Percentiles rank a stretch among this genome's conserved stretches.
Evolutionary conservation across 2,888 invertebrate genomes (phyloP).

Genomic region (Diachrysia chrysitis): DNA sequence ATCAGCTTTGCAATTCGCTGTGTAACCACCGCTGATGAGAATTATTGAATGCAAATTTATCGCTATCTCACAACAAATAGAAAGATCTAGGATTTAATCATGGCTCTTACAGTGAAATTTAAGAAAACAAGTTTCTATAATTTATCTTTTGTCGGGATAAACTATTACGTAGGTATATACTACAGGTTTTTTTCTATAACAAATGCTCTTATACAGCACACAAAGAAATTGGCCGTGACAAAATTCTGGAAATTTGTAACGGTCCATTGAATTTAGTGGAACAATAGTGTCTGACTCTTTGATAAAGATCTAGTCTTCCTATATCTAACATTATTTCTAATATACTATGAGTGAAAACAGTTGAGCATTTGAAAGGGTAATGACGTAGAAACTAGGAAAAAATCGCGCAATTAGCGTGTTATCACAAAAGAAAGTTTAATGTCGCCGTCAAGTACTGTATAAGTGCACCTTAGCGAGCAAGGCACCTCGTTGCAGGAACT

Average conservation of each 20-base stretch:
- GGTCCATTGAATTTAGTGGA: conserved; percentile 68
- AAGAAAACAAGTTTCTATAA: neutral
- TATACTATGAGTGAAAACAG: conserved; percentile 35
- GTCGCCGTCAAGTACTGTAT: conserved; percentile 58
- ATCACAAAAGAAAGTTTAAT: conserved; percentile 72
- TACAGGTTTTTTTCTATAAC: conserved; percentile 17
- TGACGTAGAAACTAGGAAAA: conserved; percentile 57
- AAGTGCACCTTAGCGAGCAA: conserved; percentile 60
- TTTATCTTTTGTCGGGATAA: neutral
- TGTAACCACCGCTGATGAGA: conserved; percentile 66
- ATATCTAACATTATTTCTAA: conserved; percentile 13
- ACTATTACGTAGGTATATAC: neutral
- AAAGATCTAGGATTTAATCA: conserved; percentile 28
- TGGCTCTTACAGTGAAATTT: conserved; percentile 7
- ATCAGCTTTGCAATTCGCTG: conserved; percentile 65
- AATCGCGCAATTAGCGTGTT: conserved; percentile 56
- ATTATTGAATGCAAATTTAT: conserved; percentile 76
- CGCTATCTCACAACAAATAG: conserved; percentile 41
- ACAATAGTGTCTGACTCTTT: conserved; percentile 67
- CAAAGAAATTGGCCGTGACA: conserved; percentile 68
- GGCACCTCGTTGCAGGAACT: conserved; percentile 68
- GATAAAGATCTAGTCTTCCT: conserved; percentile 30
- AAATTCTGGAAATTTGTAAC: conserved; percentile 66
- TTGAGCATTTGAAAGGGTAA: conserved; percentile 13
- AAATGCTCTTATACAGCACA: conserved; percentile 55